phyloP scores from a whole-genome alignment of 2,113 vertebrate genomes.

The Procavia capensis region DNA sequence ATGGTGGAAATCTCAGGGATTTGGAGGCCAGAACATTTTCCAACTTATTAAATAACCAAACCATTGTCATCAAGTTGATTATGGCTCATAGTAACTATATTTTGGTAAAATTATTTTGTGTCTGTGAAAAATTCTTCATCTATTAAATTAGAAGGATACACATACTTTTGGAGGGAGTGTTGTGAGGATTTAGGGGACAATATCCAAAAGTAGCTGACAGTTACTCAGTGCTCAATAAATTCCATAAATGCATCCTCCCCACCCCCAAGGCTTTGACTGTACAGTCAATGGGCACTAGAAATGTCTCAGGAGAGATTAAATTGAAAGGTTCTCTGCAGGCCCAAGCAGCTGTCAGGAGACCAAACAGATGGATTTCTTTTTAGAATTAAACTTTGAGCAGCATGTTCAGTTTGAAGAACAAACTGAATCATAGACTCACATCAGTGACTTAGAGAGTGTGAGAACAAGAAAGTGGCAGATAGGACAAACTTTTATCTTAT shows the following conservation, averaged over 20 bases:
- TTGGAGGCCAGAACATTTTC: background rate
- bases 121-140: background rate
- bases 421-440: constrained; percentile 44
- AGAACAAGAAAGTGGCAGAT: background rate
- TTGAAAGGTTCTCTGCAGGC: background rate
- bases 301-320: background rate
- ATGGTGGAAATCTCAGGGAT: background rate
- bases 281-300: background rate
- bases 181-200: background rate
- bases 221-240: background rate
- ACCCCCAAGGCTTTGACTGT: background rate
- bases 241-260: background rate
- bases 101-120: background rate
- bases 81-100: background rate
- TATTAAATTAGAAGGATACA: background rate
- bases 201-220: background rate
- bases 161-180: background rate
- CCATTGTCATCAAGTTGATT: no score
- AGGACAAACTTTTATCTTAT: background rate
- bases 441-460: background rate
- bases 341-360: background rate
- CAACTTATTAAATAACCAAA: background rate
- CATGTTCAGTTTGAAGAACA: background rate
- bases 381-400: background rate
- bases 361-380: background rate